These are phyloP conservation scores for Anolis carolinensis DNA, from an alignment of 2,113 vertebrate genomes.

Conservation along the genomic window DNA sequence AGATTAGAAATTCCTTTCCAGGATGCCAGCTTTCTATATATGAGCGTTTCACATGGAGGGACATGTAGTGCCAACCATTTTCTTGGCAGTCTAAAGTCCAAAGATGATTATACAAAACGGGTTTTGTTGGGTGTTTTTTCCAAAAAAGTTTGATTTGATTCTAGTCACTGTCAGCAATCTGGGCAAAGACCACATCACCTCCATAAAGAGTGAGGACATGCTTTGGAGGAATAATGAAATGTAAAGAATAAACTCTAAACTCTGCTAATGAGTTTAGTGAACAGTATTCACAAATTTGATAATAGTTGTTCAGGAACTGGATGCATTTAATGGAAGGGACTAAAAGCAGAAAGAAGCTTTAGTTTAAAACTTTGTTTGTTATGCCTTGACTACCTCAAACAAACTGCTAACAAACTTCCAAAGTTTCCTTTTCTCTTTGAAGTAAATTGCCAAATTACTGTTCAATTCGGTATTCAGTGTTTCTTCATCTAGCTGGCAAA, in stretches of 20 bases:
- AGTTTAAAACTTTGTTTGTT: conserved; percentile 23
- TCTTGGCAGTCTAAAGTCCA: not conserved
- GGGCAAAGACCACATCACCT: not conserved
- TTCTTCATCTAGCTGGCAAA: conserved; percentile 30
- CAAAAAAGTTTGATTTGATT: conserved; percentile 1
- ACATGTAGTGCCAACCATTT: not conserved
- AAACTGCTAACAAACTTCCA: conserved; percentile 28
- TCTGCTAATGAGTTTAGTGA: conserved; percentile 14
- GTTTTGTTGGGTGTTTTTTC: not conserved
- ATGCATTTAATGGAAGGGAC: conserved; percentile 18
- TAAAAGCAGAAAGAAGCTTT: conserved; percentile 26
- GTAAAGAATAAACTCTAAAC: conserved; percentile 14
- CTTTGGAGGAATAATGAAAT: conserved; percentile 13
- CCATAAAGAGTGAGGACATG: not conserved
- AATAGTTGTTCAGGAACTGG: conserved; percentile 15
- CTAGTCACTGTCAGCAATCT: not conserved
- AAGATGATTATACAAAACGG: not conserved
- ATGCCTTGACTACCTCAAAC: conserved; percentile 30
- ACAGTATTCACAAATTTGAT: conserved; percentile 15
- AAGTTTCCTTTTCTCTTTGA: conserved; percentile 41
- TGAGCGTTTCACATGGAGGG: not conserved
- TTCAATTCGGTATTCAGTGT: conserved; percentile 27
- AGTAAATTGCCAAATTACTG: conserved; percentile 37
- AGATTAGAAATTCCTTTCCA: not conserved
- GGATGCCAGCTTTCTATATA: not conserved